phyloP scores from a whole-genome alignment of 2,888 invertebrate species.

The Nasonia oneida region DNA sequence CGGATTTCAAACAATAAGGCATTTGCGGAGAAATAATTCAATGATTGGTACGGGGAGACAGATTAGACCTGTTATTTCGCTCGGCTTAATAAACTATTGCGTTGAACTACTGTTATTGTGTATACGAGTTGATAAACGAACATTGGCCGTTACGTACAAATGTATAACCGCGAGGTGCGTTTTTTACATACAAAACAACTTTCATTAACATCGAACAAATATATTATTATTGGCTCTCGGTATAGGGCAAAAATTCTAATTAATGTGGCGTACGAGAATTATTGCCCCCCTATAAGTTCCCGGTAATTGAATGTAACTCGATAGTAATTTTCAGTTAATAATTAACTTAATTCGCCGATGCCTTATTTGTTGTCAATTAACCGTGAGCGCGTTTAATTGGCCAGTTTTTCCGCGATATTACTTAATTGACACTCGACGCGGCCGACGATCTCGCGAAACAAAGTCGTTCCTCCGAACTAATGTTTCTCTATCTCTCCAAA shows the following conservation, averaged over 20 bases:
- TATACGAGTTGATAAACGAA: neutral
- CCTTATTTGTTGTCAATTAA: conserved; percentile 40
- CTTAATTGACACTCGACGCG: conserved; percentile 36
- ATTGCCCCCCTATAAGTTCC: neutral
- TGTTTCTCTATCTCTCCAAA: neutral
- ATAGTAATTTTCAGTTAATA: conserved; percentile 38
- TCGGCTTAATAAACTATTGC: neutral
- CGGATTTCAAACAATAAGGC: neutral
- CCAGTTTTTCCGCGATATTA: conserved; percentile 38
- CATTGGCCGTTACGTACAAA: conserved; percentile 3
- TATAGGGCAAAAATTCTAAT: conserved; percentile 28
- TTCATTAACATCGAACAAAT: conserved; percentile 30
- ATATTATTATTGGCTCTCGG: conserved; percentile 22
- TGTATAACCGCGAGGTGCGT: neutral
- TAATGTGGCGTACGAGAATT: conserved; percentile 35
- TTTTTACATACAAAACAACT: conserved; percentile 10
- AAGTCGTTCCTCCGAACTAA: conserved; percentile 7
- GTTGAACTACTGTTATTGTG: neutral
- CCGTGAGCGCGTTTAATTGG: conserved; percentile 8
- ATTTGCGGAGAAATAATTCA: neutral
- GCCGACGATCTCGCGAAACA: conserved; percentile 16
- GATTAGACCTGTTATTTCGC: neutral
- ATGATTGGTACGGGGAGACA: neutral
- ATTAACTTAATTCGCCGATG: conserved; percentile 25
- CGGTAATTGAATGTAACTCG: conserved; percentile 43